phyloP scores from a whole-genome alignment of 1,140 invertebrate genomes.

The Reticulitermes speratus region DNA sequence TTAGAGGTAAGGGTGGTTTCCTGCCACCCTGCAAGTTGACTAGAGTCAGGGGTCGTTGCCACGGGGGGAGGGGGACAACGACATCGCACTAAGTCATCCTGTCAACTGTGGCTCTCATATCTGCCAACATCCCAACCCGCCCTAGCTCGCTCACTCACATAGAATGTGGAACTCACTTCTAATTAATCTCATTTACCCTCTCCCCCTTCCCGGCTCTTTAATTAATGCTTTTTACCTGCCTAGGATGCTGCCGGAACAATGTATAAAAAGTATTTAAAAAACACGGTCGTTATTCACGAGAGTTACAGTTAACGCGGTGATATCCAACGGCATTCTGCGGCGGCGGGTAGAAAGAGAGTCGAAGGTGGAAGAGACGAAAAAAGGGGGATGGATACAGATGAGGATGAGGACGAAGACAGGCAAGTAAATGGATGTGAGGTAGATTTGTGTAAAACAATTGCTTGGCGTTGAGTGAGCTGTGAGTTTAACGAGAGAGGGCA shows the following conservation, averaged over 20 bases:
- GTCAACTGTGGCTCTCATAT: slow-evolving; percentile 31
- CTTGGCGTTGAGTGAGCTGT: slow-evolving; percentile 13
- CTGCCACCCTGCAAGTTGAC: slow-evolving; percentile 12
- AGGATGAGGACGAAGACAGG: neutral
- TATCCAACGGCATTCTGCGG: neutral
- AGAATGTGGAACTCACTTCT: slow-evolving; percentile 31
- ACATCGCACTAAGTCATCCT: slow-evolving; percentile 31
- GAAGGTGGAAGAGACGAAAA: neutral
- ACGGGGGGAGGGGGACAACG: neutral
- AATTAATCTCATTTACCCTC: slow-evolving; percentile 33
- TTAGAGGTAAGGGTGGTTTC: neutral
- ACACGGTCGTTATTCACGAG: slow-evolving; percentile 28
- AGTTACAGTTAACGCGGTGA: neutral
- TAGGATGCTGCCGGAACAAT: slow-evolving; percentile 22
- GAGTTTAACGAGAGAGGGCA: slow-evolving; percentile 4
- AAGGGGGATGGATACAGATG: neutral
- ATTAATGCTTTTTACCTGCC: slow-evolving; percentile 36
- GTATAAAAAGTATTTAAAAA: slow-evolving; percentile 25
- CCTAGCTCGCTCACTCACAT: neutral
- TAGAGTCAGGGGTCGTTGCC: neutral
- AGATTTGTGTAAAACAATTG: slow-evolving; percentile 21
- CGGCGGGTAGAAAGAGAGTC: neutral
- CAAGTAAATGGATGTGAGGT: slow-evolving; percentile 25
- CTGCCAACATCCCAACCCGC: slow-evolving; percentile 19
- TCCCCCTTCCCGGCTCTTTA: slow-evolving; percentile 28